These are phyloP conservation scores for Pipra filicauda DNA, from an alignment of 2,113 vertebrate species.

Conservation along the genomic window DNA sequence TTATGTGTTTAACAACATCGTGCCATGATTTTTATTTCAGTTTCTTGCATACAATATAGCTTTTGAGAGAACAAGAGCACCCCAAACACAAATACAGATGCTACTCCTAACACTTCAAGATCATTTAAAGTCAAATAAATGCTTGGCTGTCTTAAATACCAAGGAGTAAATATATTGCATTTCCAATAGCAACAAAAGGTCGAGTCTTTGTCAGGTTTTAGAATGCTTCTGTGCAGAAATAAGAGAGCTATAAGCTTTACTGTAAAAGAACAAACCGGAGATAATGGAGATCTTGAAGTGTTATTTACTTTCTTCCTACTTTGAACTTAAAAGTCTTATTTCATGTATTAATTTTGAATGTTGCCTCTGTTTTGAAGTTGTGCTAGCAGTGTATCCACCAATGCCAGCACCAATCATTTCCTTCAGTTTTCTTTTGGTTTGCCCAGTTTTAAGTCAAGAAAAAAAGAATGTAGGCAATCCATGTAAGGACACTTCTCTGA, in stretches of 20 bases:
- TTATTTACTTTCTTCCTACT: not conserved
- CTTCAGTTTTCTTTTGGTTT: not conserved
- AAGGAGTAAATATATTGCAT: not conserved
- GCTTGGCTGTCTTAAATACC: not conserved
- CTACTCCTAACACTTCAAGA: not conserved
- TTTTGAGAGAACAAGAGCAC: not conserved
- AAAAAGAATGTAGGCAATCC: not conserved
- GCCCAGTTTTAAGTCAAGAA: not conserved
- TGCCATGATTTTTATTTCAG: not conserved
- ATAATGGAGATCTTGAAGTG: not conserved
- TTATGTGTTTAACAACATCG: not conserved
- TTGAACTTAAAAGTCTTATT: not conserved
- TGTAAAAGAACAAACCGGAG: not conserved
- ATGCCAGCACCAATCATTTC: not conserved
- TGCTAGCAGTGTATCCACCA: not conserved
- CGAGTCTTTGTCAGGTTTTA: not conserved
- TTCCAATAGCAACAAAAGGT: not conserved
- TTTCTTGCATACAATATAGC: not conserved
- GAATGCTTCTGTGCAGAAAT: not conserved
- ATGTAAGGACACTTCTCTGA: not conserved
- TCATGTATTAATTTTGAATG: not conserved
- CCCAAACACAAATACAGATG: not conserved
- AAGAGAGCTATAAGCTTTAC: not conserved
- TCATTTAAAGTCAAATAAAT: not conserved
- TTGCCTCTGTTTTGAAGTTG: not conserved